Evolutionary conservation across 2,113 vertebrate species (phyloP).

Genomic region (Pyxicephalus adspersus): DNA sequence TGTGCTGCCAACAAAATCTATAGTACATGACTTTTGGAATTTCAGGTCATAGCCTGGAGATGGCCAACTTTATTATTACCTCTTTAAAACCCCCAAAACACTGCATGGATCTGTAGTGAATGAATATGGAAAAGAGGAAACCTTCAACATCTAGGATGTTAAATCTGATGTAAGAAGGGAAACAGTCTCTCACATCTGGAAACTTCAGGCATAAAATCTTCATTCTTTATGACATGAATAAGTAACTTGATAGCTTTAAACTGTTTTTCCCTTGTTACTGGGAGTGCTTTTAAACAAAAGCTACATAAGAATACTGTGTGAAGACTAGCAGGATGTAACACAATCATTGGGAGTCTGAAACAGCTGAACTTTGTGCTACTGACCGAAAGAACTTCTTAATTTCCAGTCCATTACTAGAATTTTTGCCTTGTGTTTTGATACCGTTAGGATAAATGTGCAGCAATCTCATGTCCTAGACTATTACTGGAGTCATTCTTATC

Average conservation of each 20-base stretch:
- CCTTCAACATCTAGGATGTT: conserved; percentile 31
- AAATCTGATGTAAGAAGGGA: conserved; percentile 32
- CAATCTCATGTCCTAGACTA: neutral
- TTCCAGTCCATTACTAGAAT: neutral
- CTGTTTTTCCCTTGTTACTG: neutral
- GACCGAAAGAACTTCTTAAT: neutral
- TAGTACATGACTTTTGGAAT: neutral
- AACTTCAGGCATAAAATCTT: conserved; percentile 32
- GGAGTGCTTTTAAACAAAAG: conserved; percentile 1
- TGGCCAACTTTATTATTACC: neutral
- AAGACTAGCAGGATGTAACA: neutral
- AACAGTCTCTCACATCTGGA: conserved; percentile 30
- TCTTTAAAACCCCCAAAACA: neutral
- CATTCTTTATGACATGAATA: conserved; percentile 29
- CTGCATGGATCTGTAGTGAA: conserved; percentile 9
- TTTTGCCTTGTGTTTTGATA: neutral
- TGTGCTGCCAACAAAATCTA: neutral
- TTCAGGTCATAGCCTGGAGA: neutral
- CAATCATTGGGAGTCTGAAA: neutral
- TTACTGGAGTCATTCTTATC: neutral
- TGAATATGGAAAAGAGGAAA: conserved; percentile 24
- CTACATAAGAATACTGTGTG: neutral
- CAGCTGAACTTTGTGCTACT: neutral
- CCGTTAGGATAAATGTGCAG: neutral
- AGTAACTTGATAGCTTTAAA: conserved; percentile 41